Base-by-base conservation (phyloP, 2,113 vertebrate genomes). In the Sinocyclocheilus maitianheensis region DNA sequence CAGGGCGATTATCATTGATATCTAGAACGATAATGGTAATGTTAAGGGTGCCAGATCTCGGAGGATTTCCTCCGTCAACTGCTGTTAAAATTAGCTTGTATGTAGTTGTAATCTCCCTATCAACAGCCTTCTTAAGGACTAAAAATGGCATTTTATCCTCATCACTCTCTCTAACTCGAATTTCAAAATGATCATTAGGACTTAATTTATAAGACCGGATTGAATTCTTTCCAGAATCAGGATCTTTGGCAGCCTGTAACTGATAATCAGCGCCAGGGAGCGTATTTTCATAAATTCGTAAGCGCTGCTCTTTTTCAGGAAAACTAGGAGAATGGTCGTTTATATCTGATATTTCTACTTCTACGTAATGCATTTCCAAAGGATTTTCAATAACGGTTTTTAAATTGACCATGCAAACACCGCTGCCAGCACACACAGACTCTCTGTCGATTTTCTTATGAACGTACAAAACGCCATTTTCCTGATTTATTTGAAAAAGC, bases 41-140 rank as follows among this genome's bases (percentile, higher is more conserved):
- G 12, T 90, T 90, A 63, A 93, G 84, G 0, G 83, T 30, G 0
- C 93, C 93, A 20, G 90, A 89, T 89, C 85, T 93, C 0, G 90
- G 88, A 63, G 94, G 93, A 85, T 91, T 93, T 0, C 94, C 94
- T 2, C 94, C 95, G 85, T 95, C 95, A 77, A 90, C 40, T 0
- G 87, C 89, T 9, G 82, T 87, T 26, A 90, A 40, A 8, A 84
- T 0, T 18, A 90, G 60, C 2, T 48, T 53, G 60, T 90, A 84
- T 12, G 40, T 72, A 0, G 43, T 24, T 4, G 77, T 53, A 24
- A 40, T 53, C 75, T 90, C 89, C 24, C 89, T 40, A 37, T 90
- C 89, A 24, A 87, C 63, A n/a, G 79, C n/a, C 11, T 87, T 85
- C 60, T 87, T 63, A 0, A 90, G 43, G 0, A 90, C 62, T 14